Base-by-base conservation (phyloP, 2,888 invertebrate species). In the Petrolisthes cinctipes region DNA sequence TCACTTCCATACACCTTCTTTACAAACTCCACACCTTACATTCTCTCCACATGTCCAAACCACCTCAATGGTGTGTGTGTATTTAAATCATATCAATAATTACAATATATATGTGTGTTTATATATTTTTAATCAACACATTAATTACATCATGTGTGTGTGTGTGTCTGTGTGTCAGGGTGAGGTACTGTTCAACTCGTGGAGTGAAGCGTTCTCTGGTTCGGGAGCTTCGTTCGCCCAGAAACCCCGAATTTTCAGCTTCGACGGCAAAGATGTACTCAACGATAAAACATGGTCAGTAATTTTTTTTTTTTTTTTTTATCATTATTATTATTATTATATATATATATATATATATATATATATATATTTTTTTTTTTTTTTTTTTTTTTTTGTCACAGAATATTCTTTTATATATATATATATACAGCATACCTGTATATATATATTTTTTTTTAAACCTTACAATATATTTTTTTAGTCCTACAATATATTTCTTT, bases 171-270 rank as follows among this genome's bases (percentile, higher is more conserved):
- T 37, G 37, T 17, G 61, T 9, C 80, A 96, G 94, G 97, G 97
- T 89, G 98, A 99, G 92, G 95, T 97, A 17, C 94, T 99, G 7
- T 99, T 98, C 93, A 96, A 97, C 92, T 97, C 97, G 0, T 99
- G 98, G 96, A 95, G 96, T 86, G 96, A 97, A 91, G 95, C 99
- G 92, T 97, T 98, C 93, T 96, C 94, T 89, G 97, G 97, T 54
- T 96, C 96, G 91, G 97, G 97, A 0, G 97, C 96, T 5, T 94
- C 96, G 91, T 96, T 97, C 92, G 95, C 96, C 5, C 96, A 95
- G 91, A 95, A 96, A 86, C 96, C 97, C 17, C 95, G 97, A 91
- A 96, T 99, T 92, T 98, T 97, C 93, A 98, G 98, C 91, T 99
- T 99, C 93, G 97, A 96, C 92, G 97, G 98, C 76, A 96, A 96